A percentile compares a stretch with the other conserved stretches of the same genome.
Conservation (phyloP, 2,797 vertebrate genomes). For the Poecilia gillii region DNA sequence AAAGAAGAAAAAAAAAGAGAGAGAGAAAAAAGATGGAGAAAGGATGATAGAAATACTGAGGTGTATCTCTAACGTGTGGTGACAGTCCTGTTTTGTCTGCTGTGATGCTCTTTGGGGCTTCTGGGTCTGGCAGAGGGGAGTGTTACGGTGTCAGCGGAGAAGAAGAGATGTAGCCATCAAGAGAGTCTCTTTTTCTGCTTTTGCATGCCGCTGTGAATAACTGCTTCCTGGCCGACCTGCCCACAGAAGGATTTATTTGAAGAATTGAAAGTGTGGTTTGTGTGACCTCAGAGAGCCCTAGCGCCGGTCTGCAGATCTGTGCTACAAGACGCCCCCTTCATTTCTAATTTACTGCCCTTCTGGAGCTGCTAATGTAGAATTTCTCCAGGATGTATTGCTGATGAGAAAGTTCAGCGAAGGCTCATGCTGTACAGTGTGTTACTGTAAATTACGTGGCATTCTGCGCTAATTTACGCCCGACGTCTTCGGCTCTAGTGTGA, state of each 20-base stretch:
- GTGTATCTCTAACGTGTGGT: constrained; percentile 32
- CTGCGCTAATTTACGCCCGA: constrained; percentile 34
- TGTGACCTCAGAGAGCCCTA: constrained; percentile 43
- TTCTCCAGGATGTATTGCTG: constrained; percentile 51
- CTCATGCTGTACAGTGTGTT: constrained; percentile 19
- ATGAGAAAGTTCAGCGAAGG: constrained; percentile 35
- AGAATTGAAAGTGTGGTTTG: constrained; percentile 53
- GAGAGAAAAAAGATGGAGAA: constrained; percentile 8
- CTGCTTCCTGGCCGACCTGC: constrained; percentile 34
- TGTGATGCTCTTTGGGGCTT: constrained; percentile 58
- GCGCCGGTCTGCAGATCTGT: constrained; percentile 33
- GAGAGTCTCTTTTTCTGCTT: constrained; percentile 36
- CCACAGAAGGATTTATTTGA: constrained; percentile 60
- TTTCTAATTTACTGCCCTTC: constrained; percentile 68
- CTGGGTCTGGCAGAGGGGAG: constrained; percentile 45
- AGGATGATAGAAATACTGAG: constrained; percentile 15
- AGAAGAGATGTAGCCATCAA: constrained; percentile 61
- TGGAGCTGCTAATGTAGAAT: constrained; percentile 52
- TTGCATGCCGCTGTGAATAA: constrained; percentile 40
- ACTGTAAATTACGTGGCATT: constrained; percentile 53
- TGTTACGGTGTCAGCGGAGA: constrained; percentile 56
- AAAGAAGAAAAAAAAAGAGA: not conserved
- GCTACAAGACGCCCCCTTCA: constrained; percentile 52
- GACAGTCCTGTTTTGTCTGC: constrained; percentile 68
- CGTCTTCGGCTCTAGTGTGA: constrained; percentile 28